A percentile compares a stretch with the other conserved stretches of the same genome.
Evolutionary conservation across 2,113 vertebrate genomes (phyloP).

Genomic region (Vidua macroura): DNA sequence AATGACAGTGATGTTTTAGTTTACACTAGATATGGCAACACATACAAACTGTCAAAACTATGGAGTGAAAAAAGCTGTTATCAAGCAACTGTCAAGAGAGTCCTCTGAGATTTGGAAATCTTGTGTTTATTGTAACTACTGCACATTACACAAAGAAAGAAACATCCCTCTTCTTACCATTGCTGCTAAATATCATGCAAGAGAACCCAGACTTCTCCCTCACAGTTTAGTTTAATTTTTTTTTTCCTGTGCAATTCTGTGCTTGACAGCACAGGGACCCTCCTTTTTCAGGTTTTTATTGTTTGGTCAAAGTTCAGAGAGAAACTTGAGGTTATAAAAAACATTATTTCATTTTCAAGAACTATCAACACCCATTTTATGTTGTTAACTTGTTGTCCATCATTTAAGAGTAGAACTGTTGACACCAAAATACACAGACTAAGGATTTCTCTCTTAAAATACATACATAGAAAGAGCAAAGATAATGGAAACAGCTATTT

Average conservation of each 20-base stretch:
- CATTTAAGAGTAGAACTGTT: slow-evolving; percentile 53
- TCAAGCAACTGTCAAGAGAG: slow-evolving; percentile 86
- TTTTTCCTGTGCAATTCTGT: slow-evolving; percentile 56
- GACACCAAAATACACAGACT: slow-evolving; percentile 59
- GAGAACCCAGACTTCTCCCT: slow-evolving; percentile 73
- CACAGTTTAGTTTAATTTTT: slow-evolving; percentile 73
- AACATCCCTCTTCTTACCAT: slow-evolving; percentile 78
- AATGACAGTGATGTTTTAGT: slow-evolving; percentile 87
- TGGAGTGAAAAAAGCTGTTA: slow-evolving; percentile 85
- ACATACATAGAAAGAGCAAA: background rate
- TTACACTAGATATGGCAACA: slow-evolving; percentile 85
- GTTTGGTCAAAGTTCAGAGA: slow-evolving; percentile 75
- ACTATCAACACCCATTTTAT: slow-evolving; percentile 65
- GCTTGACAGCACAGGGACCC: slow-evolving; percentile 65
- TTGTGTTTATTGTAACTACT: slow-evolving; percentile 87
- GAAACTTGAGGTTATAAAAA: slow-evolving; percentile 67
- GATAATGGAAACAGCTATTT: slow-evolving; percentile 46
- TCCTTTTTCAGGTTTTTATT: slow-evolving; percentile 58
- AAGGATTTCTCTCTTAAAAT: slow-evolving; percentile 52
- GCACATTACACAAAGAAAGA: slow-evolving; percentile 84
- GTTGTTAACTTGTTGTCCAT: slow-evolving; percentile 75
- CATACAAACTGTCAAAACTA: slow-evolving; percentile 88
- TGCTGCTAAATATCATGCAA: slow-evolving; percentile 78
- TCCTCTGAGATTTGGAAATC: slow-evolving; percentile 86
- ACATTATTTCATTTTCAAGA: slow-evolving; percentile 74